phyloP scores from a whole-genome alignment of 2,113 vertebrate genomes.

The Ascaphus truei region DNA sequence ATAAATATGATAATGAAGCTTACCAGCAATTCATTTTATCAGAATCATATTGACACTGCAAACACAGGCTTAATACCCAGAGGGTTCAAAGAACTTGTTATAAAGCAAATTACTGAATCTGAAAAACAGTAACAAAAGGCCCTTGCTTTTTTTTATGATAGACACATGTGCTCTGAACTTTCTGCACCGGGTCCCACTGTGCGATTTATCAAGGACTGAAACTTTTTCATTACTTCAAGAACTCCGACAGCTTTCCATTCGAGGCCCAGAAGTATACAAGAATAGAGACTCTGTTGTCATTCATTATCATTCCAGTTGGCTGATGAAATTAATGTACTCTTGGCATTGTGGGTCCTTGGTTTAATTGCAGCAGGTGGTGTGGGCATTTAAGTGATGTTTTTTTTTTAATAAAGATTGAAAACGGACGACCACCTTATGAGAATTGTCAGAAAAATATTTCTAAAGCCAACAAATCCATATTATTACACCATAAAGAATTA shows the following conservation, averaged over 20 bases:
- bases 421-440: no score
- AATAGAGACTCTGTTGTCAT: slow-evolving; percentile 49
- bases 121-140: slow-evolving; percentile 15
- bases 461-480: no score
- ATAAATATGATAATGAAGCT: no score
- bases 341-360: slow-evolving; percentile 39
- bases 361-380: slow-evolving; percentile 46
- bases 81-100: background rate
- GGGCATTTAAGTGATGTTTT: slow-evolving; percentile 30
- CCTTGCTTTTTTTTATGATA: slow-evolving; percentile 46
- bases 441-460: no score
- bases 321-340: slow-evolving; percentile 46
- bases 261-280: slow-evolving; percentile 49
- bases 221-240: slow-evolving; percentile 60
- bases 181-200: slow-evolving; percentile 50
- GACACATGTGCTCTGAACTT: slow-evolving; percentile 54
- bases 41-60: background rate
- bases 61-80: no score
- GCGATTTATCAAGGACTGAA: slow-evolving; percentile 52
- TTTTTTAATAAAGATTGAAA: no score
- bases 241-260: slow-evolving; percentile 46
- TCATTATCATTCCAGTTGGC: slow-evolving; percentile 50
- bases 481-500: no score
- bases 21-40: no score
- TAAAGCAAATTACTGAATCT: background rate